phyloP scores from a whole-genome alignment of 2,113 vertebrate genomes.

The Pomatorhinus ruficollis region DNA sequence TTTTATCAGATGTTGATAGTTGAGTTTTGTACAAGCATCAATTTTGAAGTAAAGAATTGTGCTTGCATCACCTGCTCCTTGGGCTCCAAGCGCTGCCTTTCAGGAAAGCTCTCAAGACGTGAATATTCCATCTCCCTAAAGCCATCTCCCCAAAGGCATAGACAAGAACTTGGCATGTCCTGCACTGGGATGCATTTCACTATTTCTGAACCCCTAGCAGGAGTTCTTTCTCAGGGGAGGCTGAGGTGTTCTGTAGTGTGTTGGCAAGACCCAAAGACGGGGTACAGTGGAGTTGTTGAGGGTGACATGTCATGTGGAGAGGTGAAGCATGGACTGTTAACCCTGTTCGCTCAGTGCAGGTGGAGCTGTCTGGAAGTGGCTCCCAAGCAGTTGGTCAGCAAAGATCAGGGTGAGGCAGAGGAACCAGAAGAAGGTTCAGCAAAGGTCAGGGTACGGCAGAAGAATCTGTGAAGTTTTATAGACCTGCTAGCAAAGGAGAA shows the following conservation, averaged over 20 bases:
- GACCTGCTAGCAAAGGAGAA: not conserved
- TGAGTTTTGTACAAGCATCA: not conserved
- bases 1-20: not conserved
- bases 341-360: not conserved
- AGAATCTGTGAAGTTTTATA: not conserved
- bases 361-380: not conserved
- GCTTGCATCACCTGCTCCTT: not conserved
- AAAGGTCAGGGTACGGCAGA: not conserved
- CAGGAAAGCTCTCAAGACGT: fast-evolving
- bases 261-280: not conserved
- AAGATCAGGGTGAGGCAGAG: not conserved
- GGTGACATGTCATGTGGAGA: not conserved
- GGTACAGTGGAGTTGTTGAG: not conserved
- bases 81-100: not conserved
- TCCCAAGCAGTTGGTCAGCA: not conserved
- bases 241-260: not conserved
- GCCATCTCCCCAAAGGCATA: not conserved
- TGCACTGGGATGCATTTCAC: not conserved
- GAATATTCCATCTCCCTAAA: not conserved
- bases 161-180: not conserved
- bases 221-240: not conserved
- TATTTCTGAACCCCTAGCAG: not conserved
- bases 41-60: not conserved
- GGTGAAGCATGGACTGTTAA: not conserved
- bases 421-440: not conserved